Percentiles rank a stretch among this genome's conserved stretches.
Evolutionary conservation across 2,888 invertebrate species (phyloP).

Genomic region (Emmelina monodactyla): DNA sequence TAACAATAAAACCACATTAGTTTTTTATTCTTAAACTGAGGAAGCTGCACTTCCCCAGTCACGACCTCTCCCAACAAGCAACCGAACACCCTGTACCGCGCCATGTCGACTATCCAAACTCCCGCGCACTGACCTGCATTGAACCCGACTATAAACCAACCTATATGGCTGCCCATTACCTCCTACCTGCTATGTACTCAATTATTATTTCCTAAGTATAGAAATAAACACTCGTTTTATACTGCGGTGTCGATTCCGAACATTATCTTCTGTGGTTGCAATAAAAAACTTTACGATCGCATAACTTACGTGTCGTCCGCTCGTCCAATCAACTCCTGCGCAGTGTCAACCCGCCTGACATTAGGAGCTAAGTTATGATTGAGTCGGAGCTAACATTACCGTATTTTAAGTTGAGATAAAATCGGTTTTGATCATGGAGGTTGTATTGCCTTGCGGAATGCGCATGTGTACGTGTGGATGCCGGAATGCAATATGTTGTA

Average conservation of each 20-base stretch:
- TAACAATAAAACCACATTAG: too few relatives aligned
- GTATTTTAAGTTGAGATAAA: constrained; percentile 45
- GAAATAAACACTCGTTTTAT: constrained; percentile 14
- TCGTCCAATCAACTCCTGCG: constrained; percentile 35
- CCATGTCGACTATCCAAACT: too few relatives aligned
- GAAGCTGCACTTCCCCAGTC: too few relatives aligned
- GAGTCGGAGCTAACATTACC: constrained; percentile 41
- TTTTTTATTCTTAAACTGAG: too few relatives aligned
- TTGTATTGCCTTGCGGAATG: too few relatives aligned
- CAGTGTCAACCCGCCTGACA: constrained; percentile 35
- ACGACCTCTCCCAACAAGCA: too few relatives aligned
- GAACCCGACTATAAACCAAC: too few relatives aligned
- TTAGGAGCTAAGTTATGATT: constrained; percentile 54
- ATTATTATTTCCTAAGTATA: not conserved
- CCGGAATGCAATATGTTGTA: too few relatives aligned
- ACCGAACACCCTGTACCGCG: too few relatives aligned
- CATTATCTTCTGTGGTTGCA: constrained; percentile 22
- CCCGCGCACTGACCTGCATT: too few relatives aligned
- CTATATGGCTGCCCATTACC: too few relatives aligned
- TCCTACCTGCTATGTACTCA: constrained; percentile 4
- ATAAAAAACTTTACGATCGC: constrained; percentile 45
- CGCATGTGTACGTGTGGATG: too few relatives aligned
- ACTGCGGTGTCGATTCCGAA: constrained; percentile 10
- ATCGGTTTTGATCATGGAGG: constrained; percentile 43
- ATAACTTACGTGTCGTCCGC: constrained; percentile 28